Base-by-base conservation (phyloP, 2,797 vertebrate species). In the Myotis daubentonii region DNA sequence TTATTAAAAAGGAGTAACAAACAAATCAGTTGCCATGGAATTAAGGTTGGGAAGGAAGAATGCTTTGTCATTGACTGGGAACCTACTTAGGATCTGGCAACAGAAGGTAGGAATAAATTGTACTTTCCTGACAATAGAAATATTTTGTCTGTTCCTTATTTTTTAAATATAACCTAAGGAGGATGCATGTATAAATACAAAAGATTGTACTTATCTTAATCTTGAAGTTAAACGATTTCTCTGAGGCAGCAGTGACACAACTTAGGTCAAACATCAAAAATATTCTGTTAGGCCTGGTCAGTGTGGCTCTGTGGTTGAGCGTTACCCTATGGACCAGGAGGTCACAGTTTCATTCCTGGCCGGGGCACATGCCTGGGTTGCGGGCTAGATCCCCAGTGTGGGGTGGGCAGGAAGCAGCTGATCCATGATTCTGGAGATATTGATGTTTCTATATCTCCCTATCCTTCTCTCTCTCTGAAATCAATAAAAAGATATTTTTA, bases 141-240 rank as follows among this genome's bases (percentile, higher is more conserved):
- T 84, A 57, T 30, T 89, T 76, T 75, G 36, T 86, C n/a, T 94
- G 41, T 89, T 76, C 17, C 80, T 71, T 75, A 23, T 7, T 33
- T 86, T 92, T 8, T 25, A n/a, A 95, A 92, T 65, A 30, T 68
- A 74, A 72, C 82, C 25, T 92, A 80, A 85, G 41, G 44, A 95
- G 33, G 55, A 23, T 76, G 28, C 66, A 10, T 20, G 16, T 65
- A 68, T 70, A 49, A 81, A 11, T 53, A 33, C 47, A 76, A 76
- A 33, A 53, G 30, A 53, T 51, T 33, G 3, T 76, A 76, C 19
- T 51, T 75, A 51, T n/a, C 47, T 53, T 78, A 53, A 53, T 49
- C 86, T 87, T 92, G 76, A 94, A 76, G 60, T 91, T 87, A 87
- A 80, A 16, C 75, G 22, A 85, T 79, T 85, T 89, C 17, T 95